phyloP scores from a whole-genome alignment of 2,113 vertebrate genomes.

The Syngnathoides biaculeatus region DNA sequence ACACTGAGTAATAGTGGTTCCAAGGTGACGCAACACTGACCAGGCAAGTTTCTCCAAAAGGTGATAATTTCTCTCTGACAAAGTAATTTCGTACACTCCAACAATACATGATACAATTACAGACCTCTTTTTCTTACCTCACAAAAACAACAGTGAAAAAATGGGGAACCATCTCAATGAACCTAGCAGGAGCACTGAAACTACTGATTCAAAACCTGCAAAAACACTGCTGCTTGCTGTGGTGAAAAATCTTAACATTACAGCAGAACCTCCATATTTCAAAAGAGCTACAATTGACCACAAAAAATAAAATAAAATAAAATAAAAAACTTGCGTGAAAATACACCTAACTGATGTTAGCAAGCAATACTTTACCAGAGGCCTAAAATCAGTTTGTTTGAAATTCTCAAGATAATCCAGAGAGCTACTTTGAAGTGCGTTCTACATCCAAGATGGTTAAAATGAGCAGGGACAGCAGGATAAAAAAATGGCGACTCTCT shows the following conservation, averaged over 20 bases:
- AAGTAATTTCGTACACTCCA: constrained; percentile 17
- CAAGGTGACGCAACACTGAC: constrained; percentile 33
- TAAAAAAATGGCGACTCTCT: too few species aligned
- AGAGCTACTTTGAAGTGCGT: too few species aligned
- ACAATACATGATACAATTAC: constrained; percentile 31
- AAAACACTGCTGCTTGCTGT: background rate
- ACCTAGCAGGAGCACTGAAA: background rate
- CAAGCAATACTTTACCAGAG: too few species aligned
- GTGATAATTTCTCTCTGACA: constrained; percentile 37
- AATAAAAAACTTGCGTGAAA: too few species aligned
- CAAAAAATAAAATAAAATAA: too few species aligned
- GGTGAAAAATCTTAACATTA: background rate
- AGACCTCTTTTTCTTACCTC: constrained; percentile 21
- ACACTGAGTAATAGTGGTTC: constrained; percentile 40
- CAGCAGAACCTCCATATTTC: too few species aligned
- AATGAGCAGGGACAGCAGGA: too few species aligned
- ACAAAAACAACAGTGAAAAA: background rate
- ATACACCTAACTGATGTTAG: too few species aligned
- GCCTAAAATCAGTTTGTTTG: too few species aligned
- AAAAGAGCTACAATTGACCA: too few species aligned
- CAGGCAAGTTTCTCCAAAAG: constrained; percentile 35
- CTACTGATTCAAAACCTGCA: background rate
- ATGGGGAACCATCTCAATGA: background rate
- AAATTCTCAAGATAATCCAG: too few species aligned
- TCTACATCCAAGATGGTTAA: too few species aligned